Base-by-base conservation (phyloP, 2,888 invertebrate genomes). In the Drosophila gaucha region DNA sequence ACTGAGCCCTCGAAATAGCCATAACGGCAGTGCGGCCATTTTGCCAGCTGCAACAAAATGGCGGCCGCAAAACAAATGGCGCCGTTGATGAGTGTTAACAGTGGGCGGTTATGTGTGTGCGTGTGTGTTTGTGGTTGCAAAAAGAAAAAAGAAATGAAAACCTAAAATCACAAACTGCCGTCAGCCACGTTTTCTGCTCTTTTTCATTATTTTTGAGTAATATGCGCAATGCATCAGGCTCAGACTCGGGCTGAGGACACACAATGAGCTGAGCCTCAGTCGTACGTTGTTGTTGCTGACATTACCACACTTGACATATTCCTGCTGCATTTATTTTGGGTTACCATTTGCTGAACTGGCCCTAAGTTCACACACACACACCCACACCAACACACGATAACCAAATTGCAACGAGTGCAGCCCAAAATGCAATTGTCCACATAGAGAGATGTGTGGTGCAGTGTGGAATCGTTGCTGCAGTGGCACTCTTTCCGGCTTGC, bases 201-300 rank as follows among this genome's bases (percentile, higher is more conserved):
- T 64, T 63, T 76, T 63, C 70, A 80, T 86, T 86, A 83, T 73
- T 86, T 86, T 77, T 77, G 85, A 86, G 87, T 84, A 80, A 80
- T 86, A 77, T 84, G 50, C 67, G 85, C 78, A 80, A 80, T 80
- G 82, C 87, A 80, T 84, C 80, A 86, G 80, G 68, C 77, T 79
- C 75, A 74, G 50, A 50, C 52, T 22, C 18, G 18, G 35, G 14
- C 46, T 44, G 35, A 36, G 26, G 28, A 41, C 38, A 49, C 41
- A 44, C 54, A 68, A 66, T 70, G 47, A 59, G 58, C 66, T 54
- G 52, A 57, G 54, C 49, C 47, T 24, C 38, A 33, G 47, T 49
- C 47, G 36, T 33, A 12, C 26, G 43, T 39, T 51, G 59, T 18
- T 56, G 51, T 38, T 57, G 64, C 52, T 31, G 55, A 30, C 44